phyloP scores from a whole-genome alignment of 1,140 invertebrate species.

The Neodiprion lecontei region DNA sequence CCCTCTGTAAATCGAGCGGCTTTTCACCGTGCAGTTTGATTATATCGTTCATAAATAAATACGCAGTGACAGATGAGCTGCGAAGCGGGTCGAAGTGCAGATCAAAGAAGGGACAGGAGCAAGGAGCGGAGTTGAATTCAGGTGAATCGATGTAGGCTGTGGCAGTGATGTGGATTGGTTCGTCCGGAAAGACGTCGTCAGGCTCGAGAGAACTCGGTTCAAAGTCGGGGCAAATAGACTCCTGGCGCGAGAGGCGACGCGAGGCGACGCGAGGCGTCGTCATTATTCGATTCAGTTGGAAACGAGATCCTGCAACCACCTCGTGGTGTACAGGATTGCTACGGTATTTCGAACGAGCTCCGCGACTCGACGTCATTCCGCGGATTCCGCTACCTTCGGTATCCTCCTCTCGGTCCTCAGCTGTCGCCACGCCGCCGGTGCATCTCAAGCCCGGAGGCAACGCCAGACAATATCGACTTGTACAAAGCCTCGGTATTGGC shows the following conservation, averaged over 20 bases:
- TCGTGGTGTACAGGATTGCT: neutral
- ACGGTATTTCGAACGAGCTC: neutral
- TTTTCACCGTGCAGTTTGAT: too few species aligned
- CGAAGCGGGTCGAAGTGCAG: neutral
- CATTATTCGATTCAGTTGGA: neutral
- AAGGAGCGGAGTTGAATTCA: too few species aligned
- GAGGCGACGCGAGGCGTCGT: constrained; percentile 8
- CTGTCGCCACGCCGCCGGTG: neutral
- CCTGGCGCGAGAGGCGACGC: neutral
- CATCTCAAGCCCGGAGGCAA: constrained; percentile 4
- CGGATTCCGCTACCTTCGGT: neutral
- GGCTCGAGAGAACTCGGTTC: too few species aligned
- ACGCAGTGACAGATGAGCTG: too few species aligned
- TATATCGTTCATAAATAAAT: too few species aligned
- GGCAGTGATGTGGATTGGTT: too few species aligned
- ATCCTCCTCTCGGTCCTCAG: neutral
- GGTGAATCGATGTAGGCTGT: too few species aligned
- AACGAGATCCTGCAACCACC: neutral
- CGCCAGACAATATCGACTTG: constrained; percentile 1
- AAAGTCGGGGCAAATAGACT: neutral
- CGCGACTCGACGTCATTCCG: neutral
- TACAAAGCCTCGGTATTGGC: neutral
- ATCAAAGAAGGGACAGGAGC: neutral
- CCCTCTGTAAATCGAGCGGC: too few species aligned
- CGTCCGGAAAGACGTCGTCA: too few species aligned